These are phyloP conservation scores for Dromas ardeola DNA, from an alignment of 2,113 vertebrate species.

Conservation along the genomic window DNA sequence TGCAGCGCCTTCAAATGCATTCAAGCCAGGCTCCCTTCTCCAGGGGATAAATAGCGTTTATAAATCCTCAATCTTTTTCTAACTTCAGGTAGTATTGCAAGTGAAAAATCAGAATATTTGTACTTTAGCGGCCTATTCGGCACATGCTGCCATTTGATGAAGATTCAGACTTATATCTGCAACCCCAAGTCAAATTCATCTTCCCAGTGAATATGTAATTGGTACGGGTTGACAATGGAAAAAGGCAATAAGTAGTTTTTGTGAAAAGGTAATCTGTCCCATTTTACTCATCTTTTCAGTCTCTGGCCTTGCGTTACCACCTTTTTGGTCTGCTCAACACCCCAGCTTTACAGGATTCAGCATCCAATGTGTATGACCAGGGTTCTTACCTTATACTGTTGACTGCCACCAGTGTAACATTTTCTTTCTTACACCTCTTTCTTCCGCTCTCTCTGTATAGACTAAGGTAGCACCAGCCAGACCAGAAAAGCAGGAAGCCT, in stretches of 20 bases:
- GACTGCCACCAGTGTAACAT: not conserved
- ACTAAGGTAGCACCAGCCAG: not conserved
- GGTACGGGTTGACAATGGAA: not conserved
- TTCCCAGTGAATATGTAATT: not conserved
- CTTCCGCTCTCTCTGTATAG: not conserved
- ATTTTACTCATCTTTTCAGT: not conserved
- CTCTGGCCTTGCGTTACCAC: not conserved
- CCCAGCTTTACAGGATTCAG: not conserved
- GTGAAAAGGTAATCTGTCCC: not conserved
- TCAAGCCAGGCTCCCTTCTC: not conserved
- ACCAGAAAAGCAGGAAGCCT: not conserved
- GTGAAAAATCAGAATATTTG: not conserved
- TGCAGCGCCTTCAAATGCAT: not conserved
- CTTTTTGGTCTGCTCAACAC: not conserved
- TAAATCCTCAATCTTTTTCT: not conserved
- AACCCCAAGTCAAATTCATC: not conserved
- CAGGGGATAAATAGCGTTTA: not conserved
- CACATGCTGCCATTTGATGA: not conserved
- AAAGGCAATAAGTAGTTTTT: not conserved
- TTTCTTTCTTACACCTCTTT: not conserved
- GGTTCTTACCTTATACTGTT: not conserved
- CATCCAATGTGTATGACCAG: fast-evolving
- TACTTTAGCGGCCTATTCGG: not conserved
- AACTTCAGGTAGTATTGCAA: not conserved
- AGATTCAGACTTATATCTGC: not conserved